Conservation (phyloP, 2,888 invertebrate species). For the Sthenelais limicola region DNA sequence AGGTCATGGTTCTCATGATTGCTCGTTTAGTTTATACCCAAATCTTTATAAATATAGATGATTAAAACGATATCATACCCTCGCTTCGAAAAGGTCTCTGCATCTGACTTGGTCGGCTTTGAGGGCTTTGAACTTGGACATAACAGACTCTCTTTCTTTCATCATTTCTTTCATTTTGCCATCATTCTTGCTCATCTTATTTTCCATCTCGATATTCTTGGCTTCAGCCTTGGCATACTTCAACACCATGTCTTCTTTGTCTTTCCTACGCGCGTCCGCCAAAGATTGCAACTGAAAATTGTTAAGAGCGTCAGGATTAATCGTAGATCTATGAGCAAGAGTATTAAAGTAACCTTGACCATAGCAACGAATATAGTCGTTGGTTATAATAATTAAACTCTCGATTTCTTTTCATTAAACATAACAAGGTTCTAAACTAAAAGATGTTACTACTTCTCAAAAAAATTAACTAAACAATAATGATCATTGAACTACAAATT, state of each 20-base stretch:
- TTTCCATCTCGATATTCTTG: conserved; percentile 65
- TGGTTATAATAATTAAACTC: too few relatives aligned
- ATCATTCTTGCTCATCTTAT: conserved; percentile 61
- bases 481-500: too few relatives aligned
- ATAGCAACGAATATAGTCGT: too few relatives aligned
- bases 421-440: too few relatives aligned
- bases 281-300: conserved; percentile 61
- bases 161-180: conserved; percentile 60
- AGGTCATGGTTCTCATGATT: background rate
- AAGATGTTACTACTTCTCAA: too few relatives aligned
- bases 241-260: conserved; percentile 71
- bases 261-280: conserved; percentile 63
- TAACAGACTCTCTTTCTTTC: conserved; percentile 63
- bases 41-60: background rate
- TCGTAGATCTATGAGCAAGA: too few relatives aligned
- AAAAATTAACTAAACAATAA: too few relatives aligned
- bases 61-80: conserved; percentile 54
- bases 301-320: too few relatives aligned
- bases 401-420: too few relatives aligned
- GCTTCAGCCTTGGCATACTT: conserved; percentile 71
- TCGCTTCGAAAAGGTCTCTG: conserved; percentile 59
- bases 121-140: conserved; percentile 59
- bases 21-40: background rate
- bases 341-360: too few relatives aligned
- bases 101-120: conserved; percentile 64